Conservation (phyloP, 1,140 invertebrate genomes). For the Caenorhabditis brenneri region DNA sequence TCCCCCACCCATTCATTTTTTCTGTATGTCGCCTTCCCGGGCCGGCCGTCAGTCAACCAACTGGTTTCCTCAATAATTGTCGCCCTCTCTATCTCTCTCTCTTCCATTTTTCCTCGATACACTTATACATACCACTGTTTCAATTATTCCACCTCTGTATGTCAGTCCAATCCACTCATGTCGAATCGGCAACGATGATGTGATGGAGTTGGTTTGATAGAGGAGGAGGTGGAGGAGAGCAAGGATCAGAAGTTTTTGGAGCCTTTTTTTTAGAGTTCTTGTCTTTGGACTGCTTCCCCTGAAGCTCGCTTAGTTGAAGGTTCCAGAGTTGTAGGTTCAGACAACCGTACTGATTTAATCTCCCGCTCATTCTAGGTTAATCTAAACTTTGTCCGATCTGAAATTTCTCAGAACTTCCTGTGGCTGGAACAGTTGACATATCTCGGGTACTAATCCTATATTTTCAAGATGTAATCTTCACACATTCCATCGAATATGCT, state of each 20-base stretch:
- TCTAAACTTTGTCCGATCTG: neutral
- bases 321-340: too few relatives aligned
- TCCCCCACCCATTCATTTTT: slow-evolving; percentile 25
- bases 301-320: too few relatives aligned
- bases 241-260: neutral
- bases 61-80: slow-evolving; percentile 40
- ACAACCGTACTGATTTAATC: too few relatives aligned
- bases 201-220: neutral
- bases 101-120: neutral
- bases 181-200: neutral
- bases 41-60: slow-evolving; percentile 26
- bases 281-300: neutral
- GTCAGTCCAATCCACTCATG: neutral
- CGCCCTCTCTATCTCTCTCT: slow-evolving; percentile 15
- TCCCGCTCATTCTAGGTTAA: neutral
- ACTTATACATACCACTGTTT: neutral
- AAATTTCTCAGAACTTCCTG: neutral
- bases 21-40: slow-evolving; percentile 22
- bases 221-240: neutral
- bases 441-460: too few relatives aligned
- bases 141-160: slow-evolving; percentile 39
- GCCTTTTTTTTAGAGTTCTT: too few relatives aligned
- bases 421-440: too few relatives aligned
- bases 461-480: neutral
- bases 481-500: neutral